Evolutionary conservation across 2,113 vertebrate genomes (phyloP).

Genomic region (Lonchura striata): DNA sequence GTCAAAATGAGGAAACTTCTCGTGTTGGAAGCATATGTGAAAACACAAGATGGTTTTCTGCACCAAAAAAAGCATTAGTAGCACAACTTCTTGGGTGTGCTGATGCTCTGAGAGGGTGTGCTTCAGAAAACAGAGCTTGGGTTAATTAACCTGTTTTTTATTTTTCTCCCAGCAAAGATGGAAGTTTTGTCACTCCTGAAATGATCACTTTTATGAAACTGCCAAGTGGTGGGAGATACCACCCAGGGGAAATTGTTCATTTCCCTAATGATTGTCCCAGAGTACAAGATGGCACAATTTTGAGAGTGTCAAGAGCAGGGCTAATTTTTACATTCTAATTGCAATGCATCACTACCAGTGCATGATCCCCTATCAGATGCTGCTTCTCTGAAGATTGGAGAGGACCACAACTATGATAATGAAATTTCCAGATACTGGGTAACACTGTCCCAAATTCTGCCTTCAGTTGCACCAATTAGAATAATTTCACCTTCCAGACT

Average conservation of each 20-base stretch:
- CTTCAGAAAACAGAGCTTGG: not conserved
- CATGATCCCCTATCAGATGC: not conserved
- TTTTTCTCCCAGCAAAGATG: not conserved
- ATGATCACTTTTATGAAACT: not conserved
- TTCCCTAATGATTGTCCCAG: not conserved
- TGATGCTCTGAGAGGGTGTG: not conserved
- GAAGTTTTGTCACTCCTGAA: not conserved
- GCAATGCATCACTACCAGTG: not conserved
- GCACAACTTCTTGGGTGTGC: not conserved
- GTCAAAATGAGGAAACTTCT: slow-evolving; percentile 15
- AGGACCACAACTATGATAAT: not conserved
- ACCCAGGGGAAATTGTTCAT: not conserved
- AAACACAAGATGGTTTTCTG: not conserved
- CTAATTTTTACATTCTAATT: not conserved
- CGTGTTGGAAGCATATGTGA: not conserved
- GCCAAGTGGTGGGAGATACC: not conserved
- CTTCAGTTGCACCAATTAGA: not conserved
- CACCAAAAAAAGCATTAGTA: not conserved
- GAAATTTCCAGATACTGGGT: not conserved
- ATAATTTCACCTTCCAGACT: not conserved
- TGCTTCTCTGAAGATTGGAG: not conserved
- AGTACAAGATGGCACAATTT: not conserved
- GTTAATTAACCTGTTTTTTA: not conserved
- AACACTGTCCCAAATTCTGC: not conserved
- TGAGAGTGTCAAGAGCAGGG: not conserved